A percentile compares a stretch with the other conserved stretches of the same genome.
Conservation (phyloP, 2,113 vertebrate genomes). For the Galemys pyrenaicus region DNA sequence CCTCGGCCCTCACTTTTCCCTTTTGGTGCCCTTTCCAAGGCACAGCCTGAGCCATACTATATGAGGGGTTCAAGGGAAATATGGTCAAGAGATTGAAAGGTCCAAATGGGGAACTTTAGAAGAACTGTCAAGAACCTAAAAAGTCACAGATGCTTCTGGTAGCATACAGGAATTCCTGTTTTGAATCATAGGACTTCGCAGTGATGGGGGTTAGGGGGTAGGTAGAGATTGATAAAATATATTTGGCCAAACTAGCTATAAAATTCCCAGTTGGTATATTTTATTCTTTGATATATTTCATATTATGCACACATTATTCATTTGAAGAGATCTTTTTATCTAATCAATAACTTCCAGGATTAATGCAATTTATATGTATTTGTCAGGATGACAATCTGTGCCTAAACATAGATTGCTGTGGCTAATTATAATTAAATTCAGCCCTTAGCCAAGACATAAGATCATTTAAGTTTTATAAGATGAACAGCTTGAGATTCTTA, state of each 20-base stretch:
- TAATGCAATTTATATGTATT: background rate
- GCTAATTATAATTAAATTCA: background rate
- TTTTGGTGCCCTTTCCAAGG: background rate
- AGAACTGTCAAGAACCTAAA: background rate
- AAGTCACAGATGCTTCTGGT: background rate
- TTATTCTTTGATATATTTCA: background rate
- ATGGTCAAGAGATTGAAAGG: background rate
- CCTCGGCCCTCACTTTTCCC: background rate
- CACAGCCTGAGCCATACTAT: background rate
- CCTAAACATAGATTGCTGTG: background rate
- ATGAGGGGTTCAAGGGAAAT: background rate
- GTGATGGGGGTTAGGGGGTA: background rate
- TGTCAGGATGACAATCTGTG: background rate
- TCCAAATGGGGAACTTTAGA: constrained; percentile 42
- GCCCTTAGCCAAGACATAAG: background rate
- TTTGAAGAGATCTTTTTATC: background rate
- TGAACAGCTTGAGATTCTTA: background rate
- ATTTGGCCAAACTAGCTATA: background rate
- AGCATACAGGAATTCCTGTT: constrained; percentile 54
- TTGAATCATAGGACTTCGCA: constrained; percentile 22
- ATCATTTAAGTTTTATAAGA: background rate
- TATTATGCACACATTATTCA: background rate
- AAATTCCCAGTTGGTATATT: background rate
- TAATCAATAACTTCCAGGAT: background rate
- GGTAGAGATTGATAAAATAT: background rate